Percentiles rank a stretch among this genome's conserved stretches.
These are phyloP conservation scores for Gulo gulo DNA, from an alignment of 2,113 vertebrate genomes.

Conservation along the genomic window DNA sequence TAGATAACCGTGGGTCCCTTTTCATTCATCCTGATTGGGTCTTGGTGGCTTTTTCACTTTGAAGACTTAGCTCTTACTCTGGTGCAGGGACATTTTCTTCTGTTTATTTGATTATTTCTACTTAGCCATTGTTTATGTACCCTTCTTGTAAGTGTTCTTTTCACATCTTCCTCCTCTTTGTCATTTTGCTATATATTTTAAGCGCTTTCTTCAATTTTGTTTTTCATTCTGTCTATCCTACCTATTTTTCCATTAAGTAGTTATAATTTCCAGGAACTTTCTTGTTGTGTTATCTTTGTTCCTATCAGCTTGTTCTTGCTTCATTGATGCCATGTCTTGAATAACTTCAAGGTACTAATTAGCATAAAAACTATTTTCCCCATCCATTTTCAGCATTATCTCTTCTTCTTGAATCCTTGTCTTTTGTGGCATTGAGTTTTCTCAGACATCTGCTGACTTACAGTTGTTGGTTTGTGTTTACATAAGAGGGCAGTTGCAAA, in stretches of 20 bases:
- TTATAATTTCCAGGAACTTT: background rate
- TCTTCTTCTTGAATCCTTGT: background rate
- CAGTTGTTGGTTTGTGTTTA: background rate
- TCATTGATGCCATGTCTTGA: background rate
- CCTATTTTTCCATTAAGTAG: background rate
- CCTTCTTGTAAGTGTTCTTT: background rate
- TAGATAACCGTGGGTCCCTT: background rate
- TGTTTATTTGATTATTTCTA: background rate
- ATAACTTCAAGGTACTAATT: background rate
- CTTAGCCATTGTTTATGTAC: background rate
- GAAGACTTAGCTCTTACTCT: background rate
- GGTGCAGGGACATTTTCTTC: background rate
- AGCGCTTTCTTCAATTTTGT: background rate
- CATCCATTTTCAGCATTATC: background rate
- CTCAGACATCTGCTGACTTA: background rate
- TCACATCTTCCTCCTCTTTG: background rate
- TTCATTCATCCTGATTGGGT: background rate
- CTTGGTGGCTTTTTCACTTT: background rate
- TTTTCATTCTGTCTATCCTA: background rate
- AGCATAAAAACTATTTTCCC: background rate
- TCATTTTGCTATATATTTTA: slow-evolving; percentile 6
- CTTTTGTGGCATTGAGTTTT: background rate
- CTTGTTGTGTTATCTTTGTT: background rate
- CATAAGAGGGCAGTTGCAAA: background rate
- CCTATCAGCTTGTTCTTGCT: background rate